Percentiles rank a stretch among this genome's conserved stretches.
phyloP scores from a whole-genome alignment of 2,113 vertebrate species.

The Probosciger aterrimus region DNA sequence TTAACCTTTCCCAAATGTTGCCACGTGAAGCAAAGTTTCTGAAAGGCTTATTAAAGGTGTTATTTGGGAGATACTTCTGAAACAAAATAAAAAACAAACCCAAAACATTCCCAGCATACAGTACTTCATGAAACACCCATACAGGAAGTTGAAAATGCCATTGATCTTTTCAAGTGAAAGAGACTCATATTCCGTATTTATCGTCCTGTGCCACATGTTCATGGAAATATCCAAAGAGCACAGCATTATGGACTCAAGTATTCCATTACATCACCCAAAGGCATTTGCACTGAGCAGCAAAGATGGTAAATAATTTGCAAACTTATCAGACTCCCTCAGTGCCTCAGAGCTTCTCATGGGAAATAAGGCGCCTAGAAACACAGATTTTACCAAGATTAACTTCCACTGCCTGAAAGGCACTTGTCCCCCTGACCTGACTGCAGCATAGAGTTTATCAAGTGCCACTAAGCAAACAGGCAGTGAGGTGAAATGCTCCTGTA shows the following conservation, averaged over 20 bases:
- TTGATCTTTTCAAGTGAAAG: neutral
- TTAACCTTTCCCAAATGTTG: neutral
- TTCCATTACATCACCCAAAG: neutral
- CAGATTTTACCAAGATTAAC: neutral
- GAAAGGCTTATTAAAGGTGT: neutral
- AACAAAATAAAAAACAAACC: neutral
- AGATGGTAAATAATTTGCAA: neutral
- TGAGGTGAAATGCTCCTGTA: accelerated
- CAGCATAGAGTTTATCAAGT: neutral
- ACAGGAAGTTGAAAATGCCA: neutral
- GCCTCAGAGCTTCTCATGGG: neutral
- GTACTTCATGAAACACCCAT: neutral
- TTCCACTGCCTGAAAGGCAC: neutral
- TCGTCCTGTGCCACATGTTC: neutral
- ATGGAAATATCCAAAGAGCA: neutral
- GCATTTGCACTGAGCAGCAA: neutral
- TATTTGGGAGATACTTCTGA: neutral
- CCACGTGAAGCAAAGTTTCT: neutral
- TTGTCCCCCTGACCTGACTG: neutral
- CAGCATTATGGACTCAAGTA: neutral
- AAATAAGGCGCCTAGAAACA: neutral
- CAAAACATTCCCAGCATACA: neutral
- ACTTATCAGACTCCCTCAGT: neutral
- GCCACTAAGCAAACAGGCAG: neutral
- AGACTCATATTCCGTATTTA: neutral